phyloP scores from a whole-genome alignment of 64 coral and sea anemone species.

The Platygyra sinensis region DNA sequence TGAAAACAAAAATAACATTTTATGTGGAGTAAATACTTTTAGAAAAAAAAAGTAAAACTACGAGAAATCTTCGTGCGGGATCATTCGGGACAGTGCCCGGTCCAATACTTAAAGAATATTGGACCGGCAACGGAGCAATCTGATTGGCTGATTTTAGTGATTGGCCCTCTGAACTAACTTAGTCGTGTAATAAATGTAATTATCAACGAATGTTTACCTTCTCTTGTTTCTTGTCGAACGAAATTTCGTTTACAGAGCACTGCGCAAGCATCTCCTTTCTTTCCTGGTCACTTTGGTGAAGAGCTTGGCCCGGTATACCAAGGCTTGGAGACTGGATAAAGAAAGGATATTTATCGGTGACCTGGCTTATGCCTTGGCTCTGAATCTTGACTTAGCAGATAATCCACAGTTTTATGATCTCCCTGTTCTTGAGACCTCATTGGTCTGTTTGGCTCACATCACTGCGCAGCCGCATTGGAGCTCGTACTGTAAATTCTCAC shows the following conservation, averaged over 20 bases:
- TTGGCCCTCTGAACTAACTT: too few species aligned
- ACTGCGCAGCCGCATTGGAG: constrained; percentile 70
- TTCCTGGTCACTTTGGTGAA: constrained; percentile 66
- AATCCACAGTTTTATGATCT: constrained; percentile 95
- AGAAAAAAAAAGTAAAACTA: too few species aligned
- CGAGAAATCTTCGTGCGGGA: too few species aligned
- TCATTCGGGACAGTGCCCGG: too few species aligned
- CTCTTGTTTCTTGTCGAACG: too few species aligned
- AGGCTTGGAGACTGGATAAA: constrained; percentile 66
- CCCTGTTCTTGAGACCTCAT: constrained; percentile 77
- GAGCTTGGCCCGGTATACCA: constrained; percentile 50
- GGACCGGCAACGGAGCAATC: too few species aligned
- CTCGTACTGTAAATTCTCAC: constrained; percentile 60
- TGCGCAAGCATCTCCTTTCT: constrained; percentile 71
- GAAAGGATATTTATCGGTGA: constrained; percentile 87
- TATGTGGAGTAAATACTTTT: too few species aligned
- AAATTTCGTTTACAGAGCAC: constrained; percentile 42
- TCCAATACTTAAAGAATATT: too few species aligned
- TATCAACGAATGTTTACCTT: too few species aligned
- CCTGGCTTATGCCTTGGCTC: constrained; percentile 68
- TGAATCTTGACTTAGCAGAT: constrained; percentile 87
- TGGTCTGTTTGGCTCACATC: constrained; percentile 82
- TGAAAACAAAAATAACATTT: too few species aligned
- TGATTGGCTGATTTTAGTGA: too few species aligned
- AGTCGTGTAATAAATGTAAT: too few species aligned